These are phyloP conservation scores for Neodiprion virginianus DNA, from an alignment of 1,140 invertebrate species.

Conservation along the genomic window DNA sequence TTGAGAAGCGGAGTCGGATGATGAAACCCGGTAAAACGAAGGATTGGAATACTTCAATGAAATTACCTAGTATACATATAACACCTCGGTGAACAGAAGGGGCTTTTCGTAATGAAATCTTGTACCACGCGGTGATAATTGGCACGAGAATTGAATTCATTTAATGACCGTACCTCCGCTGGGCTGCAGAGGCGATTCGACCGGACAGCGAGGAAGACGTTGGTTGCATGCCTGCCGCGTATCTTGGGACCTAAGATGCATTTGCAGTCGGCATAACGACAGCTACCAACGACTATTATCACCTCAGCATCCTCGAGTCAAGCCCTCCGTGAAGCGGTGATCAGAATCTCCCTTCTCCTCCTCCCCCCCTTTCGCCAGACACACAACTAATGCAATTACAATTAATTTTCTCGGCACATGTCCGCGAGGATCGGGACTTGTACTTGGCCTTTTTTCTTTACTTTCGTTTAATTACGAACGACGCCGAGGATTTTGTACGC, in stretches of 20 bases:
- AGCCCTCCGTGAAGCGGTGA: slow-evolving; percentile 3
- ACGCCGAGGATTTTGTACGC: no score
- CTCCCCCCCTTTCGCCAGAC: no score
- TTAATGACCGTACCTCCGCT: slow-evolving; percentile 6
- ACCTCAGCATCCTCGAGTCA: neutral
- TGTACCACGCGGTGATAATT: slow-evolving; percentile 15
- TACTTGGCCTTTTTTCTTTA: no score
- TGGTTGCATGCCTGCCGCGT: neutral
- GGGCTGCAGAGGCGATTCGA: neutral
- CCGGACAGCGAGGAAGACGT: neutral
- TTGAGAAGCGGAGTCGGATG: no score
- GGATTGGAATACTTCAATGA: neutral
- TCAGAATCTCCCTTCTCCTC: neutral
- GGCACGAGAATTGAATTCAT: slow-evolving; percentile 9
- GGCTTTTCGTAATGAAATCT: neutral
- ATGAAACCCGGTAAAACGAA: neutral
- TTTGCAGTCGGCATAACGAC: slow-evolving; percentile 3
- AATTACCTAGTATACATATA: neutral
- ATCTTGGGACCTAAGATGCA: neutral
- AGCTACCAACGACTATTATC: neutral
- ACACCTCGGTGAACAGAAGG: neutral
- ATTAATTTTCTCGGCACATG: no score
- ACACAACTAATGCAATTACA: no score
- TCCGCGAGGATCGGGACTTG: no score
- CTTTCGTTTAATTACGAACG: no score